Base-by-base conservation (phyloP, 2,113 vertebrate genomes). In the Geococcyx californianus region DNA sequence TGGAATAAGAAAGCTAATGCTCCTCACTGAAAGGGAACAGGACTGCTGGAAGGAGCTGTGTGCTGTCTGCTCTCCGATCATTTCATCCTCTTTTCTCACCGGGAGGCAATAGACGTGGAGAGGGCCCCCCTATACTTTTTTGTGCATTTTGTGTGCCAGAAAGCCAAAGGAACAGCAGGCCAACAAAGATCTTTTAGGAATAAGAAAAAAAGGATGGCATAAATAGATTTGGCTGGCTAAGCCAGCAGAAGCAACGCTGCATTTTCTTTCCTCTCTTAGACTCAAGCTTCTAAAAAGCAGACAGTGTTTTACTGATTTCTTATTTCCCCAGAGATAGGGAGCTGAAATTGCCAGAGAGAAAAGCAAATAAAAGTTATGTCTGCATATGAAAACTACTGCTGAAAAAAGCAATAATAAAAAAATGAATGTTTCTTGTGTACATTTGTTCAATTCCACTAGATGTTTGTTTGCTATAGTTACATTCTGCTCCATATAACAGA, bases 391-490 rank as follows among this genome's bases (percentile, higher is more conserved):
- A 94, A 90, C n/a, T 59, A 45, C 7, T 58, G 38, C 51, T 75
- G 84, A 77, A 73, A 68, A 86, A 84, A 69, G 36, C 18, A 87
- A 68, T 89, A 95, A 87, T 23, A 79, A 75, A 87, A 78, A 95
- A 87, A 82, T 25, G 6, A 94, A 68, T 70, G 56, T 88, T 87
- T 90, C 63, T 80, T 42, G 59, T 94, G 66, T 60, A 66, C 68
- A 63, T 81, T 84, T 86, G 36, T 85, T 95, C 85, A 83, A 85
- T 92, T 94, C 42, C 56, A 88, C 86, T 77, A 90, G 26, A 93
- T 73, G 23, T 69, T 90, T 86, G 40, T 42, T 87, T 93, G 45
- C 45, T 77, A 67, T 47, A 76, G 60, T 74, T 91, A 54, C 63
- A 68, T 83, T 91, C 56, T 84, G 31, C 38, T 94, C n/a, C 33